Evolutionary conservation across 2,797 vertebrate species (phyloP).

Genomic region (Steatocranus sp.): DNA sequence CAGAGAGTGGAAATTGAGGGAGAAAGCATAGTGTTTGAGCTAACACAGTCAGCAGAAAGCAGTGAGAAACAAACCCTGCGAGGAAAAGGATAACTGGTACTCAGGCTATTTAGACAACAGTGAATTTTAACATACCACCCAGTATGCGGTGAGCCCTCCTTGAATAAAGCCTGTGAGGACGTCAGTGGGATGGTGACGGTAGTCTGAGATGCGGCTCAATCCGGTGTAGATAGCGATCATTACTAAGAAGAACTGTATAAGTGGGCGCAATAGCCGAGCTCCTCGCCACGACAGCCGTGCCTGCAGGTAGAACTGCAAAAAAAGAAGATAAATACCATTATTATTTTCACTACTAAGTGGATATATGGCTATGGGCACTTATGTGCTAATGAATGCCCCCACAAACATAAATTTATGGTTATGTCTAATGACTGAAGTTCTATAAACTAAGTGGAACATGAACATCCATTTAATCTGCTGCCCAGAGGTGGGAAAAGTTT

Average conservation of each 20-base stretch:
- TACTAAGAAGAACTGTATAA: conserved; percentile 79
- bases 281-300: conserved; percentile 78
- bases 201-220: conserved; percentile 78
- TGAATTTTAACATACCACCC: conserved; percentile 73
- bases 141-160: conserved; percentile 80
- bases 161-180: conserved; percentile 78
- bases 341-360: neutral
- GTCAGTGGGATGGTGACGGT: conserved; percentile 78
- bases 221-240: conserved; percentile 82
- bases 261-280: conserved; percentile 72
- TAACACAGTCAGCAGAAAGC: neutral
- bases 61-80: conserved; percentile 12
- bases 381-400: neutral
- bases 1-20: neutral
- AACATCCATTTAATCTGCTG: conserved; percentile 6
- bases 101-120: conserved; percentile 7
- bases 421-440: neutral
- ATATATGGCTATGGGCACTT: neutral
- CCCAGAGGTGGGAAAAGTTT: conserved; percentile 9
- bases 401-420: neutral
- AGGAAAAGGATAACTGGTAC: conserved; percentile 19
- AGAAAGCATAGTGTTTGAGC: conserved; percentile 22
- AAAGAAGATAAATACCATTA: neutral
- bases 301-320: conserved; percentile 80
- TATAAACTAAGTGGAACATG: neutral